These are phyloP conservation scores for Esox lucius DNA, from an alignment of 2,797 vertebrate genomes.

Conservation along the genomic window DNA sequence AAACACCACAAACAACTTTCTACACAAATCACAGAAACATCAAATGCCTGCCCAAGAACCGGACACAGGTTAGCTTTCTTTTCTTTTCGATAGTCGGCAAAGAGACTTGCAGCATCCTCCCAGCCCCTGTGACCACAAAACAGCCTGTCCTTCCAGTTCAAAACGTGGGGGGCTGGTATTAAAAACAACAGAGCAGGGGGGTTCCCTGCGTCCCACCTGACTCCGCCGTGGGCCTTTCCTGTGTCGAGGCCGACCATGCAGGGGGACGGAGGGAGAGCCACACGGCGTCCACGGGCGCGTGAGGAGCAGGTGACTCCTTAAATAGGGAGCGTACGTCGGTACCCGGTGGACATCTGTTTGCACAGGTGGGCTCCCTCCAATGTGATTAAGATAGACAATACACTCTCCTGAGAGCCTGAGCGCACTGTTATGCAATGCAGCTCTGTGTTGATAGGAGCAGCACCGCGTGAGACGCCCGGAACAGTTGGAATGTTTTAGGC, in stretches of 20 bases:
- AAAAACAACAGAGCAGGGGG: constrained; percentile 49
- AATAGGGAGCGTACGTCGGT: constrained; percentile 68
- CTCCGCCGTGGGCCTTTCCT: constrained; percentile 51
- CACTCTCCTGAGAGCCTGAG: constrained; percentile 33
- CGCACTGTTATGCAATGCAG: constrained; percentile 36
- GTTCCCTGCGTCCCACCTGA: constrained; percentile 57
- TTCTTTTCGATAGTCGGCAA: background rate
- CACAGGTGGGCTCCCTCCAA: constrained; percentile 74
- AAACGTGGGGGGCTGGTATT: constrained; percentile 42
- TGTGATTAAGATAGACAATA: constrained; percentile 75
- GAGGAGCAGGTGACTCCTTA: constrained; percentile 27
- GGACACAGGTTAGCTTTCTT: background rate
- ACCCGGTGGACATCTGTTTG: constrained; percentile 79
- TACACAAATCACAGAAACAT: too few relatives aligned
- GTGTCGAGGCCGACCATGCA: constrained; percentile 36
- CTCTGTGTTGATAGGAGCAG: constrained; percentile 33
- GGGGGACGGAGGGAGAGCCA: constrained; percentile 38
- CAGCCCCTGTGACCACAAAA: constrained; percentile 29
- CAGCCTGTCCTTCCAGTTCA: constrained; percentile 37
- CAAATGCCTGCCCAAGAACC: too few relatives aligned
- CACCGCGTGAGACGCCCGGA: constrained; percentile 45
- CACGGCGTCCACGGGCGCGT: constrained; percentile 40
- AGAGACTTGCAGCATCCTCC: background rate
- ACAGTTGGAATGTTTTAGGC: constrained; percentile 53
- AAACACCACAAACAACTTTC: too few relatives aligned